Evolutionary conservation across 2,113 vertebrate genomes (phyloP).

Genomic region (Anarhynchus alexandrinus): DNA sequence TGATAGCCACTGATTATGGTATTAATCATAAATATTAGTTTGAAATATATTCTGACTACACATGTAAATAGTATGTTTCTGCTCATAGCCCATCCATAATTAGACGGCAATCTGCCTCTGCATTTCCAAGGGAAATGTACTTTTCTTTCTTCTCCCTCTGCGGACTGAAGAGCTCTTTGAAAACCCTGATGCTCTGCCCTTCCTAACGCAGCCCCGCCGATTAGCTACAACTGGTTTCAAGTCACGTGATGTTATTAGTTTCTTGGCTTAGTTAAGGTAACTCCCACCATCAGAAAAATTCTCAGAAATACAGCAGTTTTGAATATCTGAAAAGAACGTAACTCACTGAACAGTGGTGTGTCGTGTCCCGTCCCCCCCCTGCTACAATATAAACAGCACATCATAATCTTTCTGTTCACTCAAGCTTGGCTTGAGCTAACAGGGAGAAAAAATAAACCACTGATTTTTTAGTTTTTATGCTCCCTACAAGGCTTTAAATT

Average conservation of each 20-base stretch:
- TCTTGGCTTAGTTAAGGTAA: neutral
- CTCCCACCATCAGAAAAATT: neutral
- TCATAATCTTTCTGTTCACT: neutral
- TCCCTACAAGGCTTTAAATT: neutral
- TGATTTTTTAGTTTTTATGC: neutral
- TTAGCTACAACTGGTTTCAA: neutral
- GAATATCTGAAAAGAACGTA: neutral
- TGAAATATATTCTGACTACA: neutral
- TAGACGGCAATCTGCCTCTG: neutral
- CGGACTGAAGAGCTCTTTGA: neutral
- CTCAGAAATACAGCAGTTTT: neutral
- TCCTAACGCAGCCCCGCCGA: rapidly evolving
- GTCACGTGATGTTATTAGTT: neutral
- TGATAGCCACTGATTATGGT: neutral
- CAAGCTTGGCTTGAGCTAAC: neutral
- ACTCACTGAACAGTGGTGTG: neutral
- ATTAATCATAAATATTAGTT: neutral
- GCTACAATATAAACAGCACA: neutral
- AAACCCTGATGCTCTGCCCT: neutral
- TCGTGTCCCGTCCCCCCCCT: too few relatives aligned
- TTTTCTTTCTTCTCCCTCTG: neutral
- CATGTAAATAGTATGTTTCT: neutral
- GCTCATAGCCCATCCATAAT: neutral
- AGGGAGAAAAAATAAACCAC: neutral
- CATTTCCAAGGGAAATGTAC: neutral